Evolutionary conservation across 1,140 invertebrate species (phyloP).

Genomic region (Drosophila lowei): DNA sequence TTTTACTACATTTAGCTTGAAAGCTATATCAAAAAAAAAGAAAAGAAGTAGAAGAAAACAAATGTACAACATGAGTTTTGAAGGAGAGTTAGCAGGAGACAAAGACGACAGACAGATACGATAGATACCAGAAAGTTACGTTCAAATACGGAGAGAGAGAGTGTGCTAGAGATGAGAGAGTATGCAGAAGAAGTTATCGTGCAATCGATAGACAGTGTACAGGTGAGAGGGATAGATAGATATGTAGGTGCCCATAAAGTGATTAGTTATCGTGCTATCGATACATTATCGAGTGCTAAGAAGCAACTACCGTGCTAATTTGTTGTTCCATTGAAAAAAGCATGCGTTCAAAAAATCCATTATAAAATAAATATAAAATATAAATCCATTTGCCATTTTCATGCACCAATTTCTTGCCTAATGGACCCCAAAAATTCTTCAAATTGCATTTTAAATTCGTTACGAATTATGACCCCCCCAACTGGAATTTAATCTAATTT

Average conservation of each 20-base stretch:
- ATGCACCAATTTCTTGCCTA: background rate
- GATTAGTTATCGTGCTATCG: slow-evolving; percentile 1
- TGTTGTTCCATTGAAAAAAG: too few relatives aligned
- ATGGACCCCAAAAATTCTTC: slow-evolving; percentile 12
- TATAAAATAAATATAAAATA: background rate
- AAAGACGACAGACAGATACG: slow-evolving; percentile 11
- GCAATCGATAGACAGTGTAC: too few relatives aligned
- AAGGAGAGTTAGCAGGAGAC: slow-evolving; percentile 24
- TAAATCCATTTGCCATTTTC: background rate
- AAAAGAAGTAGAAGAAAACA: slow-evolving; percentile 73
- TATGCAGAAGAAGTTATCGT: too few relatives aligned
- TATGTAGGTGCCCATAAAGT: background rate
- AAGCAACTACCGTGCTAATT: too few relatives aligned
- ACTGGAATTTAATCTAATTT: slow-evolving; percentile 58
- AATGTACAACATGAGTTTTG: slow-evolving; percentile 77
- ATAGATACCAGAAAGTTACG: background rate
- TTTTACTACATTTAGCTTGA: slow-evolving; percentile 70
- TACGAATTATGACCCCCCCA: slow-evolving; percentile 15
- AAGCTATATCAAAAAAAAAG: slow-evolving; percentile 68
- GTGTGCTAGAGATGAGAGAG: background rate
- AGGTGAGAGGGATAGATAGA: background rate
- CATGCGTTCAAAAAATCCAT: background rate
- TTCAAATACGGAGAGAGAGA: slow-evolving; percentile 18
- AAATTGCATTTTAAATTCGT: slow-evolving; percentile 76
- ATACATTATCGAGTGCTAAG: background rate